Conservation (phyloP, 2,888 invertebrate genomes). For the Frankliniella fusca region DNA sequence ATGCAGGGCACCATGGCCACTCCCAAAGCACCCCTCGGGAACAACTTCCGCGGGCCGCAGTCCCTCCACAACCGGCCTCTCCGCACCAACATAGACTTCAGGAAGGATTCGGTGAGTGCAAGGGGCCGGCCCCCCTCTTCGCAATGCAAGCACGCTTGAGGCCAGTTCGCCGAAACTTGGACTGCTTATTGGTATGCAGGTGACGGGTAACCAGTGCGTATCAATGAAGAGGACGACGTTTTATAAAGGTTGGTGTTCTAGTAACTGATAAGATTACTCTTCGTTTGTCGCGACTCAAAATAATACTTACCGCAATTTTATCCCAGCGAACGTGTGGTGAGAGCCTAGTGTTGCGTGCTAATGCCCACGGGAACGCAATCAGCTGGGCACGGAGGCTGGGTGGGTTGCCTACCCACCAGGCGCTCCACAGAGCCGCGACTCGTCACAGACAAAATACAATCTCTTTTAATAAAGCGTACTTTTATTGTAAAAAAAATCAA, state of each 20-base stretch:
- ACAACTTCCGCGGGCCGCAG: constrained; percentile 92
- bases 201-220: not conserved
- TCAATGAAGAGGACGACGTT: not conserved
- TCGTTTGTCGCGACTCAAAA: not conserved
- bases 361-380: too few relatives aligned
- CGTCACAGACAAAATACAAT: not conserved
- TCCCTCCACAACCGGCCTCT: constrained; percentile 89
- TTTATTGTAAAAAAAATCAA: not conserved
- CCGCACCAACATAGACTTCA: constrained; percentile 85
- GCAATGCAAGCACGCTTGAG: too few relatives aligned
- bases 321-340: not conserved
- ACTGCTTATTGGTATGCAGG: not conserved
- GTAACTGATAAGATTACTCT: not conserved
- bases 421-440: not conserved
- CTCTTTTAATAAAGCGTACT: not conserved
- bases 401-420: not conserved
- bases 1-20: constrained; percentile 77
- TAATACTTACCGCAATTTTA: not conserved
- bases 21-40: constrained; percentile 78
- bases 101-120: not conserved
- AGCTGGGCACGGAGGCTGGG: not conserved
- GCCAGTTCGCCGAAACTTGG: not conserved
- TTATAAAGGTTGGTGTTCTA: not conserved
- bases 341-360: too few relatives aligned
- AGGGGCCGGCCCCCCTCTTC: not conserved